Evolutionary conservation across 2,797 vertebrate species (phyloP), one percentile per base, ranked within the genome.

Genomic region (Typhlichthys eigenmanni): DNA sequence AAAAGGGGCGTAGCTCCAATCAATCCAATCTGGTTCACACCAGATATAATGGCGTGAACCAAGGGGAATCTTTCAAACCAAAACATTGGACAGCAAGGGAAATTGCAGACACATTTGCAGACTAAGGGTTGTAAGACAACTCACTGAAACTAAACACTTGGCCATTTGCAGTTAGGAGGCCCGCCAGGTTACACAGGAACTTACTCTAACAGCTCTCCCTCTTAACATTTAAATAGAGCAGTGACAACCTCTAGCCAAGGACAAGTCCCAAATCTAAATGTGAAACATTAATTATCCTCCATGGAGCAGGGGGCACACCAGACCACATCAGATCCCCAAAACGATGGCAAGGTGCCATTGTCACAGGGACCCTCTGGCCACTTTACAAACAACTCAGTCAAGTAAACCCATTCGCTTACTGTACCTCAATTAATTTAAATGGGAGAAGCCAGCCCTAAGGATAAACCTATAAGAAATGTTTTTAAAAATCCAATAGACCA

Each of bases 281-380:
- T 84, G 79, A 88, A 87, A 86, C 85, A 89, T 87, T 53, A 82
- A 90, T 88, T 85, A 87, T 84, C 78, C 82, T 87, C 73, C 62
- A 38, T 54, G 79, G 79, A 80, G 79, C 72, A 70, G 55, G 57
- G 79, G 66, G 65, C 68, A 69, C 62, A 71, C 64, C 62, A 77
- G 62, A 77, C 59, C 73, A 71, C 69, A 76, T 64, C 79, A 48
- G 69, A 71, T 67, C 78, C 72, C 68, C 58, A 65, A 74, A 79
- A 78, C 80, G 70, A 74, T 80, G 86, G 81, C 85, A 84, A 71
- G 60, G 47, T 72, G 75, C 81, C 77, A 85, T 68, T 53, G 61
- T 72, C 71, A 74, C 53, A 69, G 80, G 78, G 84, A 84, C 69
- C 65, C 72, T 74, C 72, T 75, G 75, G 82, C 72, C 75, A 78